A percentile compares a stretch with the other conserved stretches of the same genome.
Conservation (phyloP, 2,113 vertebrate species). For the Nannobrachium achirus region DNA sequence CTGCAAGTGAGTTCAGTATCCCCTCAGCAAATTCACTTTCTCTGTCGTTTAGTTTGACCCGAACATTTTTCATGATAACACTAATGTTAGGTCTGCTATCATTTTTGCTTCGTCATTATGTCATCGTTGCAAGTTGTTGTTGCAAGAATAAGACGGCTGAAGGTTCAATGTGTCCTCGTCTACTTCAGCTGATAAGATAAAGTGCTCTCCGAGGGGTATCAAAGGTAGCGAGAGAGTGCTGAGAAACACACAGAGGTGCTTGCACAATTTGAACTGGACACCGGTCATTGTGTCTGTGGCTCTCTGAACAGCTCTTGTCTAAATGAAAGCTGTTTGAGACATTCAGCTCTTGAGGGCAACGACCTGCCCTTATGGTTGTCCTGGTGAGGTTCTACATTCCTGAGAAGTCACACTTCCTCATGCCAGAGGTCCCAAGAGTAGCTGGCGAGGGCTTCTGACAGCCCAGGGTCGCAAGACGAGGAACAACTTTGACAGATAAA, state of each 20-base stretch:
- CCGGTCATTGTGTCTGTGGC: background rate
- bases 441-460: too few species aligned
- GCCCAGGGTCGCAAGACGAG: too few species aligned
- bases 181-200: conserved; percentile 53
- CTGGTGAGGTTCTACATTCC: background rate
- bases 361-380: background rate
- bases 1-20: background rate
- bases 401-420: background rate
- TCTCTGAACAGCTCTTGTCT: background rate
- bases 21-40: background rate
- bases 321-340: background rate
- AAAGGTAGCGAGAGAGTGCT: too few species aligned
- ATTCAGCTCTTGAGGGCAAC: background rate
- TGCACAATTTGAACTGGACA: background rate
- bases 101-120: too few species aligned
- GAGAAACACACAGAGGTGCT: background rate
- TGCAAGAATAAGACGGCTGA: conserved; percentile 22
- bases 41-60: background rate
- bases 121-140: background rate
- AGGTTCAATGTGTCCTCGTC: conserved; percentile 44
- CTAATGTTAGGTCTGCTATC: background rate
- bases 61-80: background rate
- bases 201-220: background rate
- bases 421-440: background rate
- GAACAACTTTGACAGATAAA: too few species aligned